A percentile compares a stretch with the other conserved stretches of the same genome.
Evolutionary conservation across 2,888 invertebrate species (phyloP).

Genomic region (Leptopilina myrica): DNA sequence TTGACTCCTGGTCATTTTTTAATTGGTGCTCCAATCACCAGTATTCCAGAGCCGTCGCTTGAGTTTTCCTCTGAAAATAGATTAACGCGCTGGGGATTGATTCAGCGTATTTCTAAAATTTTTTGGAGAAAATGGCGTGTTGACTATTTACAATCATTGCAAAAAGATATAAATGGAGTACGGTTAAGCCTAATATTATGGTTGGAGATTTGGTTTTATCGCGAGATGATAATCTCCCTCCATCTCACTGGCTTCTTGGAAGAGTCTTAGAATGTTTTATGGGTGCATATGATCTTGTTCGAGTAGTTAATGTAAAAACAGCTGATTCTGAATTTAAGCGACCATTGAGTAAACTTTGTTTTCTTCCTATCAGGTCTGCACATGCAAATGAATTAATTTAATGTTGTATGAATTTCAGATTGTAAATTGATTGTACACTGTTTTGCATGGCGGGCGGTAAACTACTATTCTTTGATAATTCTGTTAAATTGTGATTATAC

Average conservation of each 20-base stretch:
- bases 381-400: no score
- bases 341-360: no score
- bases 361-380: no score
- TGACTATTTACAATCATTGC: background rate
- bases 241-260: background rate
- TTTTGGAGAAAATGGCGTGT: background rate
- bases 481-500: no score
- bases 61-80: background rate
- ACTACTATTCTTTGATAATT: no score
- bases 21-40: background rate
- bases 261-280: no score
- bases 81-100: background rate
- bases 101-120: background rate
- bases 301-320: no score
- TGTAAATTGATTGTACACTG: no score
- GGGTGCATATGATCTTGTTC: no score
- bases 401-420: no score
- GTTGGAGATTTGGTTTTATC: background rate
- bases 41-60: slow-evolving; percentile 6
- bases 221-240: background rate
- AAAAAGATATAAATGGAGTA: background rate
- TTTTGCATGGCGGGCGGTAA: no score
- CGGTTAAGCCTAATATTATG: background rate
- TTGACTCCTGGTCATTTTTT: background rate
- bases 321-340: no score